Percentiles rank a stretch among this genome's conserved stretches.
Evolutionary conservation across 2,113 vertebrate species (phyloP).

Genomic region (Tympanuchus pallidicinctus): DNA sequence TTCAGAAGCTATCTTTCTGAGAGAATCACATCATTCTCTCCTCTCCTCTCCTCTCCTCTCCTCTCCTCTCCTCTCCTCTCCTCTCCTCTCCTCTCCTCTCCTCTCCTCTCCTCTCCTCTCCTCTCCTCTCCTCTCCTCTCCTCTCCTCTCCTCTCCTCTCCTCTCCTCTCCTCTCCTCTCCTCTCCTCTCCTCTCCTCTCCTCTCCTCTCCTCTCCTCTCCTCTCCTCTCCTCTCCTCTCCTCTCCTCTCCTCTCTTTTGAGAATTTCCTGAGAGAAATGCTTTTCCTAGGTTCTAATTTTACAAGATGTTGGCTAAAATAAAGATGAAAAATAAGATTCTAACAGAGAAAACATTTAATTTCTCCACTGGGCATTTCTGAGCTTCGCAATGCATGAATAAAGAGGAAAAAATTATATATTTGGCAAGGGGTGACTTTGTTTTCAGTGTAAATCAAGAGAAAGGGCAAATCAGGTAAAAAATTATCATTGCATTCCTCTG

Average conservation of each 20-base stretch:
- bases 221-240: not conserved
- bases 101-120: not conserved
- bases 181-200: not conserved
- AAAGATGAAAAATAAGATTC: not conserved
- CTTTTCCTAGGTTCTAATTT: not conserved
- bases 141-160: not conserved
- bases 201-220: not conserved
- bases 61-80: not conserved
- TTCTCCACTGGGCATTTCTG: not conserved
- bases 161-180: too few species aligned
- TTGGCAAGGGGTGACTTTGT: not conserved
- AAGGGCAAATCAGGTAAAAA: slow-evolving; percentile 33
- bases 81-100: not conserved
- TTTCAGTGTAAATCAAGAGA: slow-evolving; percentile 1
- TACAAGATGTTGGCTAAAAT: not conserved
- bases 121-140: not conserved
- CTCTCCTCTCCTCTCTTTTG: not conserved
- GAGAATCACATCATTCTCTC: not conserved
- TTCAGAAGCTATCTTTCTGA: not conserved
- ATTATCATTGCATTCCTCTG: not conserved
- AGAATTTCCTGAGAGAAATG: not conserved
- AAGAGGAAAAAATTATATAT: slow-evolving; percentile 12
- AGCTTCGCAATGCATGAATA: not conserved
- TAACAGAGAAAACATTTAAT: not conserved
- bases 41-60: too few species aligned